phyloP scores from a whole-genome alignment of 2,113 vertebrate species.

The Emberiza fucata region DNA sequence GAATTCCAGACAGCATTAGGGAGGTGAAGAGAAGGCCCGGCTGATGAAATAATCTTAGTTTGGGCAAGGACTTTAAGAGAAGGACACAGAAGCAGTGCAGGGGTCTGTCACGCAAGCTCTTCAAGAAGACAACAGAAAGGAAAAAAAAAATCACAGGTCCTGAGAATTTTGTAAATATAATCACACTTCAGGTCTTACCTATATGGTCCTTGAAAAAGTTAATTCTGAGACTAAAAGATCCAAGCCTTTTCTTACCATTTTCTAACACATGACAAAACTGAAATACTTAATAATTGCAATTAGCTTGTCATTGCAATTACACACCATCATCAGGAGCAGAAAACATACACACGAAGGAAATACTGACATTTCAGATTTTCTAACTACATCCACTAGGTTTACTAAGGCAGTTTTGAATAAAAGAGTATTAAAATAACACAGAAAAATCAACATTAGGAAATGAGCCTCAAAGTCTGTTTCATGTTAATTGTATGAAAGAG shows the following conservation, averaged over 20 bases:
- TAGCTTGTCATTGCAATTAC: neutral
- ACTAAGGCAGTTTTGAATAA: neutral
- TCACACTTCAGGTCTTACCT: neutral
- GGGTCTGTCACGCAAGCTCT: neutral
- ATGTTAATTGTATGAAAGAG: neutral
- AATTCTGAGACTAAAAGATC: neutral
- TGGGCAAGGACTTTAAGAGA: neutral
- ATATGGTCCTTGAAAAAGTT: neutral
- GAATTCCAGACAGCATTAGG: neutral
- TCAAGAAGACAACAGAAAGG: neutral
- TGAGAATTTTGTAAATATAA: neutral
- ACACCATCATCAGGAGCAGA: neutral
- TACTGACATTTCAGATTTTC: neutral
- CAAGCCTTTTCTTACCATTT: neutral
- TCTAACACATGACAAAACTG: neutral
- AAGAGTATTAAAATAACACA: neutral
- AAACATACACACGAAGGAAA: neutral
- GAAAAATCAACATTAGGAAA: neutral
- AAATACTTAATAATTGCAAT: neutral
- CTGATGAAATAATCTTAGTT: neutral
- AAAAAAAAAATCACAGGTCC: neutral
- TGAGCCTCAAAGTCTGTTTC: rapidly evolving
- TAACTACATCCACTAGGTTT: neutral
- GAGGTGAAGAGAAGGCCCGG: neutral
- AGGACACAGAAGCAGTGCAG: neutral